A percentile compares a stretch with the other conserved stretches of the same genome.
These are phyloP conservation scores for Falco peregrinus DNA, from an alignment of 2,797 vertebrate genomes.

Conservation along the genomic window DNA sequence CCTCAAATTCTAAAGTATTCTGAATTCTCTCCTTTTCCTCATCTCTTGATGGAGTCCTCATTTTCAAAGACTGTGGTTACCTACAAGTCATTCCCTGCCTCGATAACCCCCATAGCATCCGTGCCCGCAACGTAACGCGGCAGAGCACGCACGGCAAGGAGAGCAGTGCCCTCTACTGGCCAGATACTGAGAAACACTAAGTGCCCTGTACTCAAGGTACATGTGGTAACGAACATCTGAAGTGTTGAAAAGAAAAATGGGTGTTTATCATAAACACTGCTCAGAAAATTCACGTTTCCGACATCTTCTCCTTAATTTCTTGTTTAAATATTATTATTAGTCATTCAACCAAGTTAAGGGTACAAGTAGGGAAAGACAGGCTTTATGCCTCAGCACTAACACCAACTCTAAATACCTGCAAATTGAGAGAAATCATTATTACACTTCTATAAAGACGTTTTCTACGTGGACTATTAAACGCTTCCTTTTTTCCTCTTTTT, in stretches of 20 bases:
- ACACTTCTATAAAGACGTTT: not conserved
- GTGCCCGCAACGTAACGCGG: fast-evolving
- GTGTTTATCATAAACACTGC: not conserved
- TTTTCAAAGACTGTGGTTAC: not conserved
- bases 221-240: not conserved
- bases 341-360: not conserved
- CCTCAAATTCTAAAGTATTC: not conserved
- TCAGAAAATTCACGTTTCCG: not conserved
- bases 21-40: not conserved
- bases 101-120: fast-evolving
- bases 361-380: fast-evolving
- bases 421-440: not conserved
- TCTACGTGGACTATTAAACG: not conserved
- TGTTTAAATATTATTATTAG: not conserved
- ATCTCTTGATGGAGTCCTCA: not conserved
- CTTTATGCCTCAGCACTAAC: not conserved
- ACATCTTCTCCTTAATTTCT: not conserved
- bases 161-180: not conserved
- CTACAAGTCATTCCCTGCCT: no score
- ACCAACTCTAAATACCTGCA: not conserved
- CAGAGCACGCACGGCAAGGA: fast-evolving
- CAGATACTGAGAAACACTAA: not conserved
- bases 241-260: not conserved
- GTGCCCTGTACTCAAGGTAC: not conserved
- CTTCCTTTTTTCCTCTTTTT: not conserved